phyloP scores from a whole-genome alignment of 2,113 vertebrate genomes.

The Charadrius vociferus region DNA sequence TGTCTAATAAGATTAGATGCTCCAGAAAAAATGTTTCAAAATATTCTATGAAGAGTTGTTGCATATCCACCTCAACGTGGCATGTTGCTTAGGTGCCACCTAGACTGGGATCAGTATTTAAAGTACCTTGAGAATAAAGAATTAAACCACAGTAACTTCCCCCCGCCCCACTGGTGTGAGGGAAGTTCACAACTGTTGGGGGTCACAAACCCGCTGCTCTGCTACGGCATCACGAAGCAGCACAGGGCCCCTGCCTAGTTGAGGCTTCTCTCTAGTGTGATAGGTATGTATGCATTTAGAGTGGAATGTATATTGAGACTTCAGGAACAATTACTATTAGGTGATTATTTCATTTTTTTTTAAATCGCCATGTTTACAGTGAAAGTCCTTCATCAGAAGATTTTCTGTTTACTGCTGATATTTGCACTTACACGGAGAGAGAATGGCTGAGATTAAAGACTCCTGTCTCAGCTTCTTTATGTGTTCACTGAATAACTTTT shows the following conservation, averaged over 20 bases:
- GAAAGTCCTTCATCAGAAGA: neutral
- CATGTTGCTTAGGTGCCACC: neutral
- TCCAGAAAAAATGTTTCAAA: neutral
- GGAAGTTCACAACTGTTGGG: neutral
- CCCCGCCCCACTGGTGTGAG: rapidly evolving
- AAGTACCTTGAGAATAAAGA: neutral
- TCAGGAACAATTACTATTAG: rapidly evolving
- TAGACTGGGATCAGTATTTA: neutral
- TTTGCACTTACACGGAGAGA: neutral
- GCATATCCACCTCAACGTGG: neutral
- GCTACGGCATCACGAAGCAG: rapidly evolving
- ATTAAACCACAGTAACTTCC: neutral
- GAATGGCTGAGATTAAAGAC: neutral
- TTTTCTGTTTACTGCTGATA: neutral
- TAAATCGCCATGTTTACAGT: rapidly evolving
- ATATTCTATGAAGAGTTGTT: neutral
- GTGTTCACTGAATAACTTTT: neutral
- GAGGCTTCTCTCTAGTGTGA: no score
- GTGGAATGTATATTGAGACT: neutral
- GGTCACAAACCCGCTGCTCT: neutral
- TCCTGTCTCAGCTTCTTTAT: neutral
- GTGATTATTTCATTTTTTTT: neutral
- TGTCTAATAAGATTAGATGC: neutral
- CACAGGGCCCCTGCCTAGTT: neutral
- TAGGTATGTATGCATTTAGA: neutral